A percentile compares a stretch with the other conserved stretches of the same genome.
phyloP scores from a whole-genome alignment of 1,140 invertebrate species.

The Diorhabda sublineata region DNA sequence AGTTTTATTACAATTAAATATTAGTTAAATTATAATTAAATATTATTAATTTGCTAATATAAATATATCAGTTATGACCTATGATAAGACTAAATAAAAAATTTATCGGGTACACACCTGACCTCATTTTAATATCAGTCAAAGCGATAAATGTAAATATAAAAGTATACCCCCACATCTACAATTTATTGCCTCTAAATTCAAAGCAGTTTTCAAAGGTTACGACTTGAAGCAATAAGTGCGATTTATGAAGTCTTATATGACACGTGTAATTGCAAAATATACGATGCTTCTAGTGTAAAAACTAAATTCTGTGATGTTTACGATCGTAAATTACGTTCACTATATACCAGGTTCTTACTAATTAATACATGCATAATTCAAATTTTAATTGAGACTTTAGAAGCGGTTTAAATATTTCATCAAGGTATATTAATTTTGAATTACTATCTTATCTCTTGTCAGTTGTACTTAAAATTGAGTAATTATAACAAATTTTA shows the following conservation, averaged over 20 bases:
- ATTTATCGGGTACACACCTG: not conserved
- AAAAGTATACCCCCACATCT: not conserved
- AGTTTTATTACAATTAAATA: not conserved
- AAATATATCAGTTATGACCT: not conserved
- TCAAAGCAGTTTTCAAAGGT: not conserved
- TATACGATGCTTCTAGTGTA: slow-evolving; percentile 17
- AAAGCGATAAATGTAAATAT: slow-evolving; percentile 2
- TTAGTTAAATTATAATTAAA: not conserved
- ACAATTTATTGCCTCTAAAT: slow-evolving; percentile 3
- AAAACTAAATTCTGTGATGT: slow-evolving; percentile 33
- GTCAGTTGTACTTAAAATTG: no score
- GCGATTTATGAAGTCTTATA: slow-evolving; percentile 18
- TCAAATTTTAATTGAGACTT: slow-evolving; percentile 35
- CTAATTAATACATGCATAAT: slow-evolving; percentile 34
- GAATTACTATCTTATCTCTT: not conserved
- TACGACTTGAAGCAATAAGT: not conserved
- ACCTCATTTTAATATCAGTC: not conserved
- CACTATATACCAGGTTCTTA: slow-evolving; percentile 20
- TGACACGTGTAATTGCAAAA: slow-evolving; percentile 27
- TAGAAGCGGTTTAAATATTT: slow-evolving; percentile 36
- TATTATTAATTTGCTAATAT: not conserved
- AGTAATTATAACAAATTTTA: no score
- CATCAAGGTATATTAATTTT: slow-evolving; percentile 19
- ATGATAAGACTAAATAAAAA: not conserved
- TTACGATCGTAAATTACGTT: slow-evolving; percentile 27